Percentiles rank a stretch among this genome's conserved stretches.
These are phyloP conservation scores for Peucedramus taeniatus DNA, from an alignment of 2,113 vertebrate genomes.

Conservation along the genomic window DNA sequence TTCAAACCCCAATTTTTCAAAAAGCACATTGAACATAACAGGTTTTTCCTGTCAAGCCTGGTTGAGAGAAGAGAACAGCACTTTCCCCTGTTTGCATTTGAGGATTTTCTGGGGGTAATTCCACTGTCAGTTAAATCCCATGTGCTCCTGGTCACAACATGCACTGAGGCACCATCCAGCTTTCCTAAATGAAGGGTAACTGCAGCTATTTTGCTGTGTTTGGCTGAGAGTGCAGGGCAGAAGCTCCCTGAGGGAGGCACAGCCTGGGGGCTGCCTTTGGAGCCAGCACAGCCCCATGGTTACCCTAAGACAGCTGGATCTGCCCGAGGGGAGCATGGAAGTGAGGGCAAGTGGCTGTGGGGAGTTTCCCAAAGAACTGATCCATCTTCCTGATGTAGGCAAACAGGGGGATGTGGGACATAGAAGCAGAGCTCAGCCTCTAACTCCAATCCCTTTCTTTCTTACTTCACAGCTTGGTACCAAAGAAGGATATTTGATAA, in stretches of 20 bases:
- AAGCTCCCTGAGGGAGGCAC: background rate
- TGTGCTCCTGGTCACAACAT: background rate
- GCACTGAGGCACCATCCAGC: background rate
- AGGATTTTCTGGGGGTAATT: background rate
- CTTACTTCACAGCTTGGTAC: constrained; percentile 86
- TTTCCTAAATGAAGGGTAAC: background rate
- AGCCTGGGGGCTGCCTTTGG: background rate
- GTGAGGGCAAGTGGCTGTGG: fast-evolving
- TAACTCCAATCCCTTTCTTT: background rate
- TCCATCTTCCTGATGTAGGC: fast-evolving
- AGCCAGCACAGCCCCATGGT: background rate
- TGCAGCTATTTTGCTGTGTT: background rate
- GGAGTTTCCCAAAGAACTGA: background rate
- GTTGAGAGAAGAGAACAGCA: background rate
- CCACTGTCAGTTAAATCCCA: background rate
- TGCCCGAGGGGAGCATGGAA: fast-evolving
- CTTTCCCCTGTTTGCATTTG: background rate
- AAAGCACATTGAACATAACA: background rate
- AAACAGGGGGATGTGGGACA: background rate
- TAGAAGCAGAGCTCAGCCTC: background rate
- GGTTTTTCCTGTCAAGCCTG: background rate
- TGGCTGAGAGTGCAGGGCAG: background rate
- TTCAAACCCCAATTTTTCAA: background rate
- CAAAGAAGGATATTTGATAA: constrained; percentile 94
- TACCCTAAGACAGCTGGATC: fast-evolving